A percentile compares a stretch with the other conserved stretches of the same genome.
These are phyloP conservation scores for Euwallacea similis DNA, from an alignment of 1,140 invertebrate species.

Conservation along the genomic window DNA sequence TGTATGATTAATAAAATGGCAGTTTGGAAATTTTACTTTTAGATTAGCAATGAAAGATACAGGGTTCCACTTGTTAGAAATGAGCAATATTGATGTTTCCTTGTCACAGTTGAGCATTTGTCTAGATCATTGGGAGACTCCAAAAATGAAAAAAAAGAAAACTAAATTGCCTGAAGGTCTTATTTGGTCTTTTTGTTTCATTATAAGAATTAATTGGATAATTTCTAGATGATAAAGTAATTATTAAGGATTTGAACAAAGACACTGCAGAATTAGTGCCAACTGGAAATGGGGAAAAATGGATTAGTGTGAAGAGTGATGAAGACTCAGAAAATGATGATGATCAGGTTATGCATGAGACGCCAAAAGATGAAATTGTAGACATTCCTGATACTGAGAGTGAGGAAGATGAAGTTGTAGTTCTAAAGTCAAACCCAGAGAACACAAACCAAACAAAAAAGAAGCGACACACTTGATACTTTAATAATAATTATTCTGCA, in stretches of 20 bases:
- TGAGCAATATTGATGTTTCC: conserved; percentile 17
- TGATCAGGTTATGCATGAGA: neutral
- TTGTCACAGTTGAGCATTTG: conserved; percentile 32
- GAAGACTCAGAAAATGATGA: conserved; percentile 37
- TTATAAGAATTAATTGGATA: neutral
- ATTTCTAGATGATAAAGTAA: conserved; percentile 17
- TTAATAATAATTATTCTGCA: conserved; percentile 31
- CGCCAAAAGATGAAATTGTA: conserved; percentile 18
- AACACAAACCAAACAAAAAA: conserved; percentile 35
- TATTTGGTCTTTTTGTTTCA: neutral
- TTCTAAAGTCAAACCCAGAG: conserved; percentile 41
- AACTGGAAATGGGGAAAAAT: conserved; percentile 35
- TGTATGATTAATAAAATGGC: neutral
- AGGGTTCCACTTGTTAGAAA: conserved; percentile 30
- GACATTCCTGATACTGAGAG: conserved; percentile 40
- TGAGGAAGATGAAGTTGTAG: conserved; percentile 50
- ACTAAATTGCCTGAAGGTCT: conserved; percentile 23
- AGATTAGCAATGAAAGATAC: conserved; percentile 23
- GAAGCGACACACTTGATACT: conserved; percentile 22
- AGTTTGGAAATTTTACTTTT: conserved; percentile 11
- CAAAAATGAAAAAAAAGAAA: conserved; percentile 43
- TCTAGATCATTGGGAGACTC: conserved; percentile 43
- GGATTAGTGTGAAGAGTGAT: conserved; percentile 42
- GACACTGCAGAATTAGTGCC: conserved; percentile 40
- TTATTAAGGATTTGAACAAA: conserved; percentile 33